These are phyloP conservation scores for Thermophis baileyi DNA, from an alignment of 2,113 vertebrate species.

Conservation along the genomic window DNA sequence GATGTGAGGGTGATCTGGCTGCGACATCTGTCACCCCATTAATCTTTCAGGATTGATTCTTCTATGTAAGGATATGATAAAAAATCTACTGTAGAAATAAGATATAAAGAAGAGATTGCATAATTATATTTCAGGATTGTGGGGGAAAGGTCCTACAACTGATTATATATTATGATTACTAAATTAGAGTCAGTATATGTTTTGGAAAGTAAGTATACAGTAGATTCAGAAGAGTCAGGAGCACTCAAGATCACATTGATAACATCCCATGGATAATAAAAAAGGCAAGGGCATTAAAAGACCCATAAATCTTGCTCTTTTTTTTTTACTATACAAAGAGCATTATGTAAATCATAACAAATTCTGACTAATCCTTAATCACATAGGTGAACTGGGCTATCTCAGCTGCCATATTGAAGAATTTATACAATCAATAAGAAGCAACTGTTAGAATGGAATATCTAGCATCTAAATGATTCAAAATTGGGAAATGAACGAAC, in stretches of 20 bases:
- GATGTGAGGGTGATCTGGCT: too few species aligned
- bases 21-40: too few species aligned
- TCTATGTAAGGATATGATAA: not conserved
- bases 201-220: not conserved
- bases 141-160: not conserved
- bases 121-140: not conserved
- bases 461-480: too few species aligned
- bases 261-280: not conserved
- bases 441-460: too few species aligned
- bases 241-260: not conserved
- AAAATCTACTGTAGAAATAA: not conserved
- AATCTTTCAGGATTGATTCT: too few species aligned
- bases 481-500: too few species aligned
- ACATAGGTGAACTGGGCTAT: too few species aligned
- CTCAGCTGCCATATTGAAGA: too few species aligned
- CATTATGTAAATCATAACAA: too few species aligned
- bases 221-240: not conserved
- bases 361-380: too few species aligned
- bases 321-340: too few species aligned
- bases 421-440: too few species aligned
- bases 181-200: not conserved
- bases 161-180: not conserved
- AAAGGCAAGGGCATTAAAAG: not conserved
- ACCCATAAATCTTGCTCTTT: not conserved
- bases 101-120: not conserved